A percentile compares a stretch with the other conserved stretches of the same genome.
Conservation (phyloP, 2,113 vertebrate genomes). For the Taurulus bubalis region DNA sequence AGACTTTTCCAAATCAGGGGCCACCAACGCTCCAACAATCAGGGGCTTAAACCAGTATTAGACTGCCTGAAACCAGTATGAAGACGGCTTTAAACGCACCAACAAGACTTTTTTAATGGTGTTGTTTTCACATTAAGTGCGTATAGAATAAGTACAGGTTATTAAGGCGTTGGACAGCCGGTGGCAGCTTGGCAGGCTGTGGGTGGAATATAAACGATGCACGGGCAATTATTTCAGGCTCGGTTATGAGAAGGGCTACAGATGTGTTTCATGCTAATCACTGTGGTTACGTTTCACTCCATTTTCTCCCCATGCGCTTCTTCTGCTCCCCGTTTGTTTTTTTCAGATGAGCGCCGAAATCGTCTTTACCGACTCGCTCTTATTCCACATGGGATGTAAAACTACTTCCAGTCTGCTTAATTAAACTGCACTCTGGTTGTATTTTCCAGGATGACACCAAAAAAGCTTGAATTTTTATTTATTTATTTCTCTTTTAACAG, state of each 20-base stretch:
- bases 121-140: conserved; percentile 71
- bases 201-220: conserved; percentile 61
- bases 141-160: conserved; percentile 63
- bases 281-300: conserved; percentile 38
- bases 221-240: conserved; percentile 52
- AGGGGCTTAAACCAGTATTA: no score
- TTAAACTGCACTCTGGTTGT: conserved; percentile 5
- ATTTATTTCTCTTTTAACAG: conserved; percentile 1
- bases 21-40: conserved; percentile 68
- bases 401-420: neutral
- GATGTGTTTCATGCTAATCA: conserved; percentile 71
- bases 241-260: conserved; percentile 61
- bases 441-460: conserved; percentile 11
- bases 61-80: no score
- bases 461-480: neutral
- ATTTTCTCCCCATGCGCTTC: conserved; percentile 38
- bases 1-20: conserved; percentile 38
- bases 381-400: conserved; percentile 25
- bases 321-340: neutral
- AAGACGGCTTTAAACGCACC: conserved; percentile 45
- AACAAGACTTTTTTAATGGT: conserved; percentile 49
- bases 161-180: conserved; percentile 56
- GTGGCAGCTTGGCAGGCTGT: conserved; percentile 59
- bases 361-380: conserved; percentile 4
- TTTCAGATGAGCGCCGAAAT: conserved; percentile 2